phyloP scores from a whole-genome alignment of 2,888 invertebrate genomes.

The Cremastinae sp. region DNA sequence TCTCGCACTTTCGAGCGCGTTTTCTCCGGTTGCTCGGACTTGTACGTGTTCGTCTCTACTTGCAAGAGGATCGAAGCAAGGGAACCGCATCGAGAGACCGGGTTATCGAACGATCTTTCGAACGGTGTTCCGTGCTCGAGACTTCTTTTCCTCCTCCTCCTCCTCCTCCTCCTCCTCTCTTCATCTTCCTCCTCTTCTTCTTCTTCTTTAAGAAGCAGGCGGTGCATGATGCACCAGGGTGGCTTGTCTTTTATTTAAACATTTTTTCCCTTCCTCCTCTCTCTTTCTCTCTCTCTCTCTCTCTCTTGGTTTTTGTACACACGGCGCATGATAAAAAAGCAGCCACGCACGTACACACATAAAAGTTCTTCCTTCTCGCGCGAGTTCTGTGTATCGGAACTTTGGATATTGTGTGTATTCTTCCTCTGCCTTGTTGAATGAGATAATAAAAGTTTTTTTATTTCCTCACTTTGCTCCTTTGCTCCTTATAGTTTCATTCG shows the following conservation, averaged over 20 bases:
- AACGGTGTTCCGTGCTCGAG: constrained; percentile 62
- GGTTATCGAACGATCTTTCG: constrained; percentile 70
- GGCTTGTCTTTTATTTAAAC: constrained; percentile 48
- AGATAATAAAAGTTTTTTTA: constrained; percentile 51
- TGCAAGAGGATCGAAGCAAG: constrained; percentile 62
- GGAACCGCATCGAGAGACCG: constrained; percentile 66
- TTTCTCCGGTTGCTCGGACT: constrained; percentile 11
- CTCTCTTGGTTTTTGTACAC: constrained; percentile 12
- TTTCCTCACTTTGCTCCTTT: constrained; percentile 18
- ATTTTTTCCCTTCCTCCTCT: constrained; percentile 28
- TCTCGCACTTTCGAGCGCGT: constrained; percentile 32
- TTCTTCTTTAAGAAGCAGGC: constrained; percentile 57
- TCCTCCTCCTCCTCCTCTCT: constrained; percentile 59
- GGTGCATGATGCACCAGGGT: constrained; percentile 54
- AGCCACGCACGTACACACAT: too few relatives aligned
- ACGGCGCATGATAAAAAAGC: constrained; percentile 4
- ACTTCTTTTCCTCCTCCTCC: constrained; percentile 59
- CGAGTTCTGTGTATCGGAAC: constrained; percentile 53
- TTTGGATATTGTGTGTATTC: constrained; percentile 55
- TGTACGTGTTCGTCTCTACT: constrained; percentile 60
- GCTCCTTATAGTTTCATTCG: constrained; percentile 39
- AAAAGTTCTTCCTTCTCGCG: constrained; percentile 35
- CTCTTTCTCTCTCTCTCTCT: constrained; percentile 32
- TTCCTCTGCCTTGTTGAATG: constrained; percentile 49
- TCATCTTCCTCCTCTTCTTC: constrained; percentile 52